phyloP scores from a whole-genome alignment of 2,888 invertebrate species.

The Cerastis rubricosa region DNA sequence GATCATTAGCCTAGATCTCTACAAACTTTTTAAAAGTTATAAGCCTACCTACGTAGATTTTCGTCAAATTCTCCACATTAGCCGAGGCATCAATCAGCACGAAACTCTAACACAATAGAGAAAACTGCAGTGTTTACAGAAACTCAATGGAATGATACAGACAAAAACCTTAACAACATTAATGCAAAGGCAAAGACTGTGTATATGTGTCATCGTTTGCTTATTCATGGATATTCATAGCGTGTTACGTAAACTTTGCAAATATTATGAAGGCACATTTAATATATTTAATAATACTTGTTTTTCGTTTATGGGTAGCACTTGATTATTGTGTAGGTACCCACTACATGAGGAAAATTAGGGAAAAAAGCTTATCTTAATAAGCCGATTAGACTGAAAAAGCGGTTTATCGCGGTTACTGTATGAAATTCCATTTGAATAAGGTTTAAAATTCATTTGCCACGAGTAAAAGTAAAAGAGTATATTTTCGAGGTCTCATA shows the following conservation, averaged over 20 bases:
- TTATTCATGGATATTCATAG: slow-evolving; percentile 68
- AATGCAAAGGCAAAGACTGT: slow-evolving; percentile 42
- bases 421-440: too few species aligned
- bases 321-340: not conserved
- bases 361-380: not conserved
- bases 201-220: slow-evolving; percentile 60
- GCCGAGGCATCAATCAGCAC: not conserved
- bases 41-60: not conserved
- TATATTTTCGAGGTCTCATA: not conserved
- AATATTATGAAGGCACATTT: slow-evolving; percentile 45
- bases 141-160: slow-evolving; percentile 26
- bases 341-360: slow-evolving; percentile 2
- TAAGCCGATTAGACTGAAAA: not conserved
- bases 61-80: not conserved
- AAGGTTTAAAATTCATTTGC: not conserved
- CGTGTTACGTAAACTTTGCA: slow-evolving; percentile 63
- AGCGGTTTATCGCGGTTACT: not conserved
- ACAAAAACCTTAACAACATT: slow-evolving; percentile 28
- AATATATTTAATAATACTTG: slow-evolving; percentile 36
- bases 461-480: not conserved
- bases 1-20: not conserved
- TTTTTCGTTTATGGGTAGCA: slow-evolving; percentile 20
- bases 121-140: slow-evolving; percentile 31
- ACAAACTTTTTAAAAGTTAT: not conserved
- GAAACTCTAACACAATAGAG: slow-evolving; percentile 24